phyloP scores from a whole-genome alignment of 2,888 invertebrate species.

The Pristionchus exspectatus region DNA sequence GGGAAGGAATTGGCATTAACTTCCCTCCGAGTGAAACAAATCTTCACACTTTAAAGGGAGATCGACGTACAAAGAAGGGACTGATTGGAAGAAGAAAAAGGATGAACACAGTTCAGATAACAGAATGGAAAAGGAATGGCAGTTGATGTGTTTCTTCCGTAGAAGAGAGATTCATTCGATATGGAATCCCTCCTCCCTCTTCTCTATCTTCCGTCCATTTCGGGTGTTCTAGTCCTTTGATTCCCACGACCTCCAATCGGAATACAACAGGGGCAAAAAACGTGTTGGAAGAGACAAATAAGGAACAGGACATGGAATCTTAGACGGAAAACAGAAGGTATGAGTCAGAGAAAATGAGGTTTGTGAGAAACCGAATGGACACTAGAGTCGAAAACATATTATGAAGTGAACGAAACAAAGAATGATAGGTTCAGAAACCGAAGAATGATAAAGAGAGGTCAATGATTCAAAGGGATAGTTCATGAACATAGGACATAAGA shows the following conservation, averaged over 20 bases:
- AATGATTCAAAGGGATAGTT: neutral
- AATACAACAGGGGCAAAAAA: neutral
- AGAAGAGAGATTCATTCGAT: neutral
- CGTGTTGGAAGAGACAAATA: constrained; percentile 22
- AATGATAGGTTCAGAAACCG: neutral
- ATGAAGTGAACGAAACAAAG: neutral
- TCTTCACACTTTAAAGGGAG: constrained; percentile 11
- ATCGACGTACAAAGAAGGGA: neutral
- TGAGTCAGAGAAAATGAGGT: neutral
- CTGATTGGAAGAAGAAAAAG: neutral
- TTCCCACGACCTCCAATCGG: constrained; percentile 6
- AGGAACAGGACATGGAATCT: constrained; percentile 13
- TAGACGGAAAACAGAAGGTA: neutral
- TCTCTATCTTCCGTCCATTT: neutral
- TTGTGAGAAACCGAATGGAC: neutral
- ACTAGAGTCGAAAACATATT: neutral
- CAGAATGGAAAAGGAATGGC: neutral
- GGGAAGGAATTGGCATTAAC: constrained; percentile 13
- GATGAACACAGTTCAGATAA: constrained; percentile 4
- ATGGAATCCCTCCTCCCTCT: neutral
- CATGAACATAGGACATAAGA: neutral
- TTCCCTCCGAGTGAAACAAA: neutral
- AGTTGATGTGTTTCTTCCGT: neutral
- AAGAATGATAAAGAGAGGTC: neutral
- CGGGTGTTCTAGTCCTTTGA: constrained; percentile 3